Conservation (phyloP, 2,113 vertebrate species). For the Chlorodrepanis virens region DNA sequence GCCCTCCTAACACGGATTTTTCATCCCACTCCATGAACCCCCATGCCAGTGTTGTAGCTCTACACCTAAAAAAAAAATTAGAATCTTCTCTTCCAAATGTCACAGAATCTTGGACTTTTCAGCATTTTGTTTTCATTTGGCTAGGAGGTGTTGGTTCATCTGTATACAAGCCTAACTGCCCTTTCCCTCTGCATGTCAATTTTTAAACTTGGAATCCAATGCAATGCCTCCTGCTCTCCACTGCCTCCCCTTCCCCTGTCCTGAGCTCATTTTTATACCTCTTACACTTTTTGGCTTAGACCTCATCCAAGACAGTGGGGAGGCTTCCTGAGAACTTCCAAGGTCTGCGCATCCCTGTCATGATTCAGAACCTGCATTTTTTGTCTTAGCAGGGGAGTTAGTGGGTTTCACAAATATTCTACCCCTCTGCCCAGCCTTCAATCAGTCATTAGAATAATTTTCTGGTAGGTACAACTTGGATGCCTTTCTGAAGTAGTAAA, state of each 20-base stretch:
- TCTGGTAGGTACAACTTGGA: background rate
- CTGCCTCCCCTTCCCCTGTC: background rate
- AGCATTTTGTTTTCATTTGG: background rate
- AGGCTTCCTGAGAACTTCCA: background rate
- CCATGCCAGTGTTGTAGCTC: background rate
- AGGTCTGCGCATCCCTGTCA: background rate
- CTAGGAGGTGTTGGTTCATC: background rate
- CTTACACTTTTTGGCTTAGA: background rate
- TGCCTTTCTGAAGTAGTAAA: background rate
- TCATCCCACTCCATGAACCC: accelerated
- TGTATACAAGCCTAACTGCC: background rate
- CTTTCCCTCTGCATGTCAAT: background rate
- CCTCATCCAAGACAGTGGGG: background rate
- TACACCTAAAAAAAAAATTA: accelerated
- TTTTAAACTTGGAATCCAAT: background rate
- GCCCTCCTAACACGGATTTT: background rate
- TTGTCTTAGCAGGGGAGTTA: background rate
- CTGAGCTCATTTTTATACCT: background rate
- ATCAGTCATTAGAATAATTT: background rate
- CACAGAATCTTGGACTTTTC: background rate
- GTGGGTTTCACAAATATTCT: background rate
- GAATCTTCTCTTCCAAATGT: background rate
- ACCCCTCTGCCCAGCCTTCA: background rate
- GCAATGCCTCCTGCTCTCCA: background rate
- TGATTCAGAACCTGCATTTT: background rate